phyloP scores from a whole-genome alignment of 2,113 vertebrate genomes.

The Scartelaos histophorus region DNA sequence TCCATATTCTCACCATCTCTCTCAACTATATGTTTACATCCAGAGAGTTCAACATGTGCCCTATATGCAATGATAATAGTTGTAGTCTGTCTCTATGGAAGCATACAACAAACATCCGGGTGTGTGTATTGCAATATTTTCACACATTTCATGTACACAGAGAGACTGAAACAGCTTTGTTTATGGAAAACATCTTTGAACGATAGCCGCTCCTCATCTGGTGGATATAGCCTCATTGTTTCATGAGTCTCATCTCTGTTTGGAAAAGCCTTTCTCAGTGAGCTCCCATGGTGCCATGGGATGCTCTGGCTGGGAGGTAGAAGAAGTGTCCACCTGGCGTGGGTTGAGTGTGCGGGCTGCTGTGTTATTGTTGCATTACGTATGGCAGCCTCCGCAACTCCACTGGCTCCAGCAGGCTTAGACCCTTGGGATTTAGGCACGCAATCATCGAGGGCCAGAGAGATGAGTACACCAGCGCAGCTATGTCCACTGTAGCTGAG shows the following conservation, averaged over 20 bases:
- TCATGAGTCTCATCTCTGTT: conserved; percentile 23
- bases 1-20: background rate
- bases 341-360: conserved; percentile 37
- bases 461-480: conserved; percentile 39
- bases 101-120: background rate
- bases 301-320: conserved; percentile 42
- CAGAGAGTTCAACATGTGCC: background rate
- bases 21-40: background rate
- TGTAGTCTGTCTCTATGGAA: background rate
- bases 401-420: conserved; percentile 71
- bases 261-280: conserved; percentile 42
- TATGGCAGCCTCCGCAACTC: conserved; percentile 64
- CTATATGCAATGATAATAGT: background rate
- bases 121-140: background rate
- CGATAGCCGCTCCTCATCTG: background rate
- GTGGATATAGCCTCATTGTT: conserved; percentile 7
- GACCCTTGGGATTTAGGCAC: conserved; percentile 56
- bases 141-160: background rate
- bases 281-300: conserved; percentile 31
- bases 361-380: conserved; percentile 72
- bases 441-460: conserved; percentile 45
- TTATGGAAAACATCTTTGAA: conserved; percentile 1
- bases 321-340: conserved; percentile 61
- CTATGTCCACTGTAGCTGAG: conserved; percentile 31
- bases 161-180: background rate